These are phyloP conservation scores for Drosophila nebulosa DNA, from an alignment of 1,140 invertebrate genomes.

Conservation along the genomic window DNA sequence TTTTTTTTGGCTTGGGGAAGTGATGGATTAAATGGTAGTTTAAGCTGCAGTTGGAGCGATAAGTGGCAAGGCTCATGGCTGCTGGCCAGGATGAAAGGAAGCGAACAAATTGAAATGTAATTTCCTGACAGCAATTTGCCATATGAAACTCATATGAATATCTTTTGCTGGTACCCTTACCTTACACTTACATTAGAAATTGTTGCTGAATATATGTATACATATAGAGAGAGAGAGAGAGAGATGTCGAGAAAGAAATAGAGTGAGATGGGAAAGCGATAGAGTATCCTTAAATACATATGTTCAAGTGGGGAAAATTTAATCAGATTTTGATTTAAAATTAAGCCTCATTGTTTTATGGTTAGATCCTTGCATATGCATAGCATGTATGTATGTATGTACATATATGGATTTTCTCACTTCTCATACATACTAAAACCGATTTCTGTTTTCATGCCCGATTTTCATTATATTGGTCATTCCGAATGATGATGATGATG, in stretches of 20 bases:
- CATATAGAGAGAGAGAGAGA: not conserved
- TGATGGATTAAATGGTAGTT: conserved; percentile 68
- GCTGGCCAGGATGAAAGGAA: conserved; percentile 35
- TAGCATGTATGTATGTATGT: not conserved
- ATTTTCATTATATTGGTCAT: not conserved
- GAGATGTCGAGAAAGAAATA: not conserved
- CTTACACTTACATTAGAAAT: conserved; percentile 23
- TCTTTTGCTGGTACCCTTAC: conserved; percentile 17
- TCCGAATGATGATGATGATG: not conserved
- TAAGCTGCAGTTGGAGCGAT: conserved; percentile 25
- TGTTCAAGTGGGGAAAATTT: not conserved
- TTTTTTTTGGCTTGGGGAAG: not conserved
- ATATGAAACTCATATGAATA: conserved; percentile 41
- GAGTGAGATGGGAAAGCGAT: not conserved
- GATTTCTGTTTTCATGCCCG: not conserved
- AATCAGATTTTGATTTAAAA: not conserved
- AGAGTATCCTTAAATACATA: not conserved
- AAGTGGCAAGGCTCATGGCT: conserved; percentile 5
- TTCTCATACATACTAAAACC: not conserved
- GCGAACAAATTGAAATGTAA: conserved; percentile 61
- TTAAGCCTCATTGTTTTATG: not conserved
- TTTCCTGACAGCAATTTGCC: conserved; percentile 47
- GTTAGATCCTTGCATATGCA: not conserved
- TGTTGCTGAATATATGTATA: no score
- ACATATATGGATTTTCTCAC: not conserved